phyloP scores from a whole-genome alignment of 2,888 invertebrate genomes.

The Drosophila peninsularis region DNA sequence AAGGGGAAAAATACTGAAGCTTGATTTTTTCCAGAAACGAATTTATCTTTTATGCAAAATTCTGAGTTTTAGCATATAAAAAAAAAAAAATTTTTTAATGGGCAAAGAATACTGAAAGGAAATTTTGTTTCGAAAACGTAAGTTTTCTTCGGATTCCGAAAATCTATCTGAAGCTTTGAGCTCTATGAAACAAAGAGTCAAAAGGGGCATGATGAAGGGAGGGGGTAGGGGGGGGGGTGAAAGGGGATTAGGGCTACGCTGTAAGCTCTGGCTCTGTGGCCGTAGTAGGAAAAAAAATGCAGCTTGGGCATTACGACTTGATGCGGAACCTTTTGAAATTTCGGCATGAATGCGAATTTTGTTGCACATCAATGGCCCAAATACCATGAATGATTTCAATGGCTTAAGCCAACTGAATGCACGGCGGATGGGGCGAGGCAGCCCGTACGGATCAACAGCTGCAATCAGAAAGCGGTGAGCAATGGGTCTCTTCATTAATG shows the following conservation, averaged over 20 bases:
- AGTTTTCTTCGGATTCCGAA: too few relatives aligned
- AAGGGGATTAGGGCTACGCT: neutral
- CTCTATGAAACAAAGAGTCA: neutral
- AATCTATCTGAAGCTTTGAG: neutral
- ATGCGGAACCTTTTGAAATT: neutral
- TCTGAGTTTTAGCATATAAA: too few relatives aligned
- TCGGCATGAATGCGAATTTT: neutral
- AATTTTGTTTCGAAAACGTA: too few relatives aligned
- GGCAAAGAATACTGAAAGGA: neutral
- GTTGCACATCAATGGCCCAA: neutral
- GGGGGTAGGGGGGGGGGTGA: too few relatives aligned
- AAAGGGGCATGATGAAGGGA: neutral
- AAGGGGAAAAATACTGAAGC: too few relatives aligned
- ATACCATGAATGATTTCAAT: conserved; percentile 9
- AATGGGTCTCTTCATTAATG: conserved; percentile 31
- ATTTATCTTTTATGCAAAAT: too few relatives aligned
- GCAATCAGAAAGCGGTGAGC: conserved; percentile 34
- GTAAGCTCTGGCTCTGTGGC: neutral
- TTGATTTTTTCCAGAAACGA: too few relatives aligned
- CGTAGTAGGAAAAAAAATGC: neutral
- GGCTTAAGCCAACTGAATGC: conserved; percentile 1
- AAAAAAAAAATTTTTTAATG: too few relatives aligned
- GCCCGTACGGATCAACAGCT: neutral
- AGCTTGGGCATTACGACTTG: conserved; percentile 2
- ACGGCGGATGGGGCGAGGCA: neutral